A percentile compares a stretch with the other conserved stretches of the same genome.
Evolutionary conservation across 2,797 vertebrate genomes (phyloP).

Genomic region (Euphonia xanthogaster): DNA sequence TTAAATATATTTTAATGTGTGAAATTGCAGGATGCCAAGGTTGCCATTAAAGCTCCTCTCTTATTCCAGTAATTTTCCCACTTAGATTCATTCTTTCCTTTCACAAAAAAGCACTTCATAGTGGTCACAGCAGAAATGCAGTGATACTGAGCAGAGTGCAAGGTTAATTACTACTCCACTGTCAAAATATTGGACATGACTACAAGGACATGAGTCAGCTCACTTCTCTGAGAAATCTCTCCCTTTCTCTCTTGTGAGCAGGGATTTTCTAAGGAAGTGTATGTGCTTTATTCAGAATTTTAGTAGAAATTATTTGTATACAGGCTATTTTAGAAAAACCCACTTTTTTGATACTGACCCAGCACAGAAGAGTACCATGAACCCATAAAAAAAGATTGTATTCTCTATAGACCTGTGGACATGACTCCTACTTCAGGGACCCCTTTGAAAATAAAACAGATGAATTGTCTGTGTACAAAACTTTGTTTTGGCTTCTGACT

Average conservation of each 20-base stretch:
- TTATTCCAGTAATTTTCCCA: slow-evolving; percentile 76
- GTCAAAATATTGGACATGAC: slow-evolving; percentile 68
- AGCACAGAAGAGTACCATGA: fast-evolving
- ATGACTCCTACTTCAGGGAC: background rate
- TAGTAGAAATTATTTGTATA: background rate
- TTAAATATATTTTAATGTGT: slow-evolving; percentile 79
- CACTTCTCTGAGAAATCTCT: background rate
- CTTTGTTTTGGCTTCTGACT: background rate
- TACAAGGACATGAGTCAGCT: slow-evolving; percentile 13
- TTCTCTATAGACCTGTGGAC: background rate
- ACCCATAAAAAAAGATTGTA: background rate
- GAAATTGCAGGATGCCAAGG: slow-evolving; percentile 80
- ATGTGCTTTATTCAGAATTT: background rate
- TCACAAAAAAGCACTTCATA: slow-evolving; percentile 67
- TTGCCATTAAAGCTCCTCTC: slow-evolving; percentile 79
- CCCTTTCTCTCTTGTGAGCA: background rate
- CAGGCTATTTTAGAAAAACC: background rate
- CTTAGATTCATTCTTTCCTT: slow-evolving; percentile 65
- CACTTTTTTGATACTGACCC: background rate
- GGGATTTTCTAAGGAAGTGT: background rate
- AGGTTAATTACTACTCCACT: slow-evolving; percentile 62
- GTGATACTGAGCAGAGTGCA: slow-evolving; percentile 53
- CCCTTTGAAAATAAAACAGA: background rate
- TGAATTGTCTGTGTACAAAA: background rate
- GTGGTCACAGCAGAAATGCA: slow-evolving; percentile 54